Conservation (phyloP, 2,113 vertebrate genomes). For the Lethenteron camtschaticum region DNA sequence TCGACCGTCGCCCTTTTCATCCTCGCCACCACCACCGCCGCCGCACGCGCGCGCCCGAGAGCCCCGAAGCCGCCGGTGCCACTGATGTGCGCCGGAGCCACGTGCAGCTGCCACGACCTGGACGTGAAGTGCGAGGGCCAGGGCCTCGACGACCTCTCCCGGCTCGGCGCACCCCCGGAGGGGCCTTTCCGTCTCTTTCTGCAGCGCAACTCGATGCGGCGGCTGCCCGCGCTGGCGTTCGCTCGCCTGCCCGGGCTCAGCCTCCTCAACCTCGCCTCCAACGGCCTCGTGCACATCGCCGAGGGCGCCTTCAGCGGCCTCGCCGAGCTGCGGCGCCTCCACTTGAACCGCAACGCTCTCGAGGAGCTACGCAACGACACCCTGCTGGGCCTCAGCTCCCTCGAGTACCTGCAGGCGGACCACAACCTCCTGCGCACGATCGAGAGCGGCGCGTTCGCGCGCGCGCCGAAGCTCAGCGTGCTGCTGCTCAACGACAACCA, state of each 20-base stretch:
- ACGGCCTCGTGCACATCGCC: constrained; percentile 92
- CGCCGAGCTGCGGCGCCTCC: constrained; percentile 78
- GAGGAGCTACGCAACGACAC: constrained; percentile 93
- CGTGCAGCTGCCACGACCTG: constrained; percentile 2
- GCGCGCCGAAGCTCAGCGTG: constrained; percentile 78
- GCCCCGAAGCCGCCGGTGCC: too few relatives aligned
- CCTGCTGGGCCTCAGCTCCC: constrained; percentile 78
- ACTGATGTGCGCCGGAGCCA: too few relatives aligned
- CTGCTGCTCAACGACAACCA: constrained; percentile 96
- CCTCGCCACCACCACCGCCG: too few relatives aligned
- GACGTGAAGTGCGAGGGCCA: constrained; percentile 1
- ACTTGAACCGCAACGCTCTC: constrained; percentile 93
- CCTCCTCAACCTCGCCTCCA: constrained; percentile 95
- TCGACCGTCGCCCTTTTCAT: too few relatives aligned
- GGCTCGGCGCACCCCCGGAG: constrained; percentile 24
- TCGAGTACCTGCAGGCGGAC: constrained; percentile 96
- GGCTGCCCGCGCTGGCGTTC: constrained; percentile 93
- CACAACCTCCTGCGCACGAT: constrained; percentile 95
- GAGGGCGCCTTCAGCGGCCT: constrained; percentile 85
- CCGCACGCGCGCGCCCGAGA: too few relatives aligned
- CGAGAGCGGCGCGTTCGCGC: constrained; percentile 80
- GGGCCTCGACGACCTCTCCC: constrained; percentile 36
- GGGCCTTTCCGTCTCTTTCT: constrained; percentile 92
- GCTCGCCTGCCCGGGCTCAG: constrained; percentile 91
- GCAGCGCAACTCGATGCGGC: constrained; percentile 94